A percentile compares a stretch with the other conserved stretches of the same genome.
These are phyloP conservation scores for Crenichthys baileyi DNA, from an alignment of 2,797 vertebrate species.

Conservation along the genomic window DNA sequence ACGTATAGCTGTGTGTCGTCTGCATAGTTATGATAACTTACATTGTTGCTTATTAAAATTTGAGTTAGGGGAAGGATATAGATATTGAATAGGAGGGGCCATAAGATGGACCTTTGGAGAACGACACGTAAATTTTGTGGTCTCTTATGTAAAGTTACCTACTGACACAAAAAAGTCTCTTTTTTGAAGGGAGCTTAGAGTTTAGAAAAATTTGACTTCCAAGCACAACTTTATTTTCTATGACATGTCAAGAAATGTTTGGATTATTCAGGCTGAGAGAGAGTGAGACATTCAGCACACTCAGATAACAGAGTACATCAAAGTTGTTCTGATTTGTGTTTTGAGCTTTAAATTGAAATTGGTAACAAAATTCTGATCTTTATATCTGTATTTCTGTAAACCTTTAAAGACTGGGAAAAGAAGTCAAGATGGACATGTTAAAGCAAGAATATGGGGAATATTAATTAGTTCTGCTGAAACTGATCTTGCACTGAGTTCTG, in stretches of 20 bases:
- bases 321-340: background rate
- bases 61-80: too few relatives aligned
- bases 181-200: too few relatives aligned
- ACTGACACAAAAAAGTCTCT: too few relatives aligned
- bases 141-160: too few relatives aligned
- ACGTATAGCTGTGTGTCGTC: too few relatives aligned
- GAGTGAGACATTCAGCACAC: background rate
- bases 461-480: background rate
- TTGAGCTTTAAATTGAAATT: background rate
- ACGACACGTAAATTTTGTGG: too few relatives aligned
- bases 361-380: background rate
- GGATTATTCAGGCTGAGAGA: background rate
- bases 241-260: too few relatives aligned
- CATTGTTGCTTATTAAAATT: too few relatives aligned
- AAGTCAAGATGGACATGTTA: background rate
- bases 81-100: too few relatives aligned
- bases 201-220: background rate
- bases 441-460: background rate
- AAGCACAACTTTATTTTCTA: background rate
- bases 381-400: background rate
- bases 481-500: background rate
- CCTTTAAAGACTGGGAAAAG: background rate
- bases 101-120: too few relatives aligned
- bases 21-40: too few relatives aligned
- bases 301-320: background rate